Evolutionary conservation across 2,888 invertebrate species (phyloP), one percentile per base, ranked within the genome.

Genomic region (Drepanosiphum platanoidis): DNA sequence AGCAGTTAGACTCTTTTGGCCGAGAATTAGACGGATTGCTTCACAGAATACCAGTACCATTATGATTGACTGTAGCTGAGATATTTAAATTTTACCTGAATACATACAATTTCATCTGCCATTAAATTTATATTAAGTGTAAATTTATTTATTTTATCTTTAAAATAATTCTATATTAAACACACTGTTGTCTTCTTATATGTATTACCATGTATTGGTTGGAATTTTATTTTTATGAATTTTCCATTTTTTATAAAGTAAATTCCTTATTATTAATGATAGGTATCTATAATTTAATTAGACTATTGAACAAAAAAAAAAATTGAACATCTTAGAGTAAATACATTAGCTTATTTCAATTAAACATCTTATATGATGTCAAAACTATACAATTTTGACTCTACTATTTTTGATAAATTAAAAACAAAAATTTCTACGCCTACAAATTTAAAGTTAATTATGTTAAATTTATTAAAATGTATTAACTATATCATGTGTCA

Each of bases 11-110:
- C 84, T 75, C 4, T 77, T 77, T 84, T 84, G 84, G 84, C 77
- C 84, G 30, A 77, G 84, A 77, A 75, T 84, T n/a, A 84, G 84
- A 9, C 84, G 84, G 34, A 77, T 84, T 13, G 77, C 84, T 66
- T 77, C 84, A 8, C 84, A 84, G 22, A 84, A 84, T 39, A 84
- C 84, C 39, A 84, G 77, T 77, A 84, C 77, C 68, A 77, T 84
- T 68, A 84, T 84, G 84, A 77, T 84, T 58, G 84, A 84, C 15
- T 84, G 77, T 84, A 84, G 77, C 68, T 84, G 84, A 84, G 52
- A 70, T 66, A 66, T 58, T 61, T 71, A 34, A 70, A 70, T 80
- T 36, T 70, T 32, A 46, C n/a, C 15, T 58, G 13, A 52, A 70
- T 30, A 64, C 68, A 27, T 1, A 5, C 36, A 30, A 39, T 36